These are phyloP conservation scores for Etia nguti DNA, from an alignment of 2,113 vertebrate genomes.

Conservation along the genomic window DNA sequence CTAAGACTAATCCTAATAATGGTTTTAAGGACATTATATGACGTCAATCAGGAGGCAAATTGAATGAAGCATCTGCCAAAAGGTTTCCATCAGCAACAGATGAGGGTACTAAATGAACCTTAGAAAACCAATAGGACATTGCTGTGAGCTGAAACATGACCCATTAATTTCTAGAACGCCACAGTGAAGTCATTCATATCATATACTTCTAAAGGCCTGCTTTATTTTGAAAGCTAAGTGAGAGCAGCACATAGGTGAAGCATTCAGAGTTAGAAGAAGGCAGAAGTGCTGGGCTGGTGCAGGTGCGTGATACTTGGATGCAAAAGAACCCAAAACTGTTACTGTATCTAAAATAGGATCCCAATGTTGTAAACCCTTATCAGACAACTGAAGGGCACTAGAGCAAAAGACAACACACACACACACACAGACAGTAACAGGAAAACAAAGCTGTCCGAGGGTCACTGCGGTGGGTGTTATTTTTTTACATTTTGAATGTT, in stretches of 20 bases:
- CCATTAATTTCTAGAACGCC: background rate
- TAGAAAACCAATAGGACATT: background rate
- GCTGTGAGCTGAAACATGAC: background rate
- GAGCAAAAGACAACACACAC: background rate
- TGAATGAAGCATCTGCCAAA: background rate
- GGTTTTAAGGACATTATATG: background rate
- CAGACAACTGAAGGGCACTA: background rate
- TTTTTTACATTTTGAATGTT: background rate
- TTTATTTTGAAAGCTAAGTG: slow-evolving; percentile 4
- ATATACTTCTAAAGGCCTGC: slow-evolving; percentile 7
- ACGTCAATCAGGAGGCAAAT: background rate
- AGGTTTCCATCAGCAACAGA: background rate
- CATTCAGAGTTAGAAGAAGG: slow-evolving; percentile 10
- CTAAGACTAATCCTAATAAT: background rate
- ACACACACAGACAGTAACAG: background rate
- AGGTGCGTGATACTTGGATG: background rate
- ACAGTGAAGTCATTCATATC: slow-evolving; percentile 33
- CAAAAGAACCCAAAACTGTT: background rate
- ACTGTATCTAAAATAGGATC: slow-evolving; percentile 31
- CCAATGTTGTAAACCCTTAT: slow-evolving; percentile 44
- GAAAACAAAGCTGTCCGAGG: background rate
- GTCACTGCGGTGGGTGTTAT: background rate
- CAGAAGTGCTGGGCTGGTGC: background rate
- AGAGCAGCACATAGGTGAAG: background rate
- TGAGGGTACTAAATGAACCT: background rate